Evolutionary conservation across 2,113 vertebrate genomes (phyloP), one percentile per base, ranked within the genome.

Genomic region (Gobius niger): DNA sequence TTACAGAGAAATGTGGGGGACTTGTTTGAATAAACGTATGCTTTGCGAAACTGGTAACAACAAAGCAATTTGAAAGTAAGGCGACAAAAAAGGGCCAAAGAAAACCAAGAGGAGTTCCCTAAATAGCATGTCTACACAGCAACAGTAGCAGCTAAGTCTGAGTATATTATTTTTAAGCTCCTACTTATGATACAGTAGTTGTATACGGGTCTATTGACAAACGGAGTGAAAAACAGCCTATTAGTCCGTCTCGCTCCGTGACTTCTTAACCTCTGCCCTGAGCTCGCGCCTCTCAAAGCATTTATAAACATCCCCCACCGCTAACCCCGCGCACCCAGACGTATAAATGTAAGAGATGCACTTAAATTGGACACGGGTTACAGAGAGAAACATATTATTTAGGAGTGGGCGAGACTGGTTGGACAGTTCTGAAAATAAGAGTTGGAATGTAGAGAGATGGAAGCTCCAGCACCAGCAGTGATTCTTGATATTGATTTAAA

Each of bases 241-340:
- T 63, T 63, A 63, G 44, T 47, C 9, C n/a, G n/a, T 46, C 61
- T 11, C 16, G 44, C 16, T 47, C 3, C 6, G n/a, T 24, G 61
- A 63, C 44, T 63, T 24, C 9, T 24, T n/a, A 16, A 44, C 44
- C 61, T 40, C 6, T 57, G 54, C 9, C 54, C 61, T 10, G 42
- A 46, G 15, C 11, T 5, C 8, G 40, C 57, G 13, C 40, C 16
- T 15, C 14, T 41, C 57, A n/a, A 60, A 42, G 14, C 57, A 44
- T 60, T 60, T 42, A 44, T 60, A 60, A 60, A 60, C 57, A 60
- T n/a, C 34, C 15, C 57, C 57, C 57, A 42, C 57, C n/a, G 57
- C 14, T 44, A 40, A 42, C 57, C 57, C 7, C 40, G 40, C 9
- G 34, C 57, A 16, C 57, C 5, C 40, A 44, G 15, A 60, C n/a